Evolutionary conservation across 2,113 vertebrate species (phyloP).

Genomic region (Melanerpes formicivorus): DNA sequence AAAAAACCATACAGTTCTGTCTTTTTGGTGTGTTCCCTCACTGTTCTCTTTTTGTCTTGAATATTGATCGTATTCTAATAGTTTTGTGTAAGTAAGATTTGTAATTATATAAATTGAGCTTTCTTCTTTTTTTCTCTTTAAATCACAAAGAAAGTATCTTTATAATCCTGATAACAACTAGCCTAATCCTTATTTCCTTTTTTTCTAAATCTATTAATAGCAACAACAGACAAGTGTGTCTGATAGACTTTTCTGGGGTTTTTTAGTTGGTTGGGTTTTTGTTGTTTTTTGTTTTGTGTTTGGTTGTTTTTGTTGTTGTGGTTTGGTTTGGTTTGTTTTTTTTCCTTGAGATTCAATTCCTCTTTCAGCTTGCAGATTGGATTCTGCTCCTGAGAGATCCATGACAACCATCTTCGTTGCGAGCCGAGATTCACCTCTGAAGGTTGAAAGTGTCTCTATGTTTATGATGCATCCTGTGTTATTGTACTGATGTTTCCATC

Average conservation of each 20-base stretch:
- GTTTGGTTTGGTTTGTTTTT: too few species aligned
- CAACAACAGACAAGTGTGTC: not conserved
- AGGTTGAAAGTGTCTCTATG: not conserved
- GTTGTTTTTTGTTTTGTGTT: too few species aligned
- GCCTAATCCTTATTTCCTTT: not conserved
- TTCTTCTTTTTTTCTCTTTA: not conserved
- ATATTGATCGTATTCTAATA: not conserved
- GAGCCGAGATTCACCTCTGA: not conserved
- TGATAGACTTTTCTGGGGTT: not conserved
- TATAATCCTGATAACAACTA: not conserved
- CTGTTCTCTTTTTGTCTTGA: not conserved
- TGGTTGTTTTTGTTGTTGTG: too few species aligned
- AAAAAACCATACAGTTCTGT: not conserved
- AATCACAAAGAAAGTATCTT: not conserved
- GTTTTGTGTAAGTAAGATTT: not conserved
- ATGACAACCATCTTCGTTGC: not conserved
- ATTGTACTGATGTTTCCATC: accelerated
- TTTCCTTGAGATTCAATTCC: not conserved
- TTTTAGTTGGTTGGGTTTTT: not conserved
- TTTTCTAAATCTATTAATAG: not conserved
- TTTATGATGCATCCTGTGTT: not conserved
- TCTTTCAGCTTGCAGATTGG: not conserved
- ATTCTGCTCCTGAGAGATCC: not conserved
- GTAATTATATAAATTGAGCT: not conserved
- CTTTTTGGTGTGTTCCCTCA: not conserved